phyloP scores from a whole-genome alignment of 2,797 vertebrate species.

The Malacoraja senta region DNA sequence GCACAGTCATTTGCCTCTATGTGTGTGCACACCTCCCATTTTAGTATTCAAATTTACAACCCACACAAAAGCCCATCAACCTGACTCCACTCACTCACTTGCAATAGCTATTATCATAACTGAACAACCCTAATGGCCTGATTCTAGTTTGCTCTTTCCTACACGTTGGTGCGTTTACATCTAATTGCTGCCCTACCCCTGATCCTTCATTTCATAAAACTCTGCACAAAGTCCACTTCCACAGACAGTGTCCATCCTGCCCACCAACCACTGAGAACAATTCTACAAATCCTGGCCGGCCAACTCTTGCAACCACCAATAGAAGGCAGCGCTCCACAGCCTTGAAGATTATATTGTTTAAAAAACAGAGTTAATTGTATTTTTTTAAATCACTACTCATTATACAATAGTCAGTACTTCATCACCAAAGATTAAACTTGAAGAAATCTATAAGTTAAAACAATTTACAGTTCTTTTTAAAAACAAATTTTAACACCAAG shows the following conservation, averaged over 20 bases:
- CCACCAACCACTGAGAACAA: background rate
- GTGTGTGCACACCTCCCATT: background rate
- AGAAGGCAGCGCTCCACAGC: background rate
- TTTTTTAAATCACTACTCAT: constrained; percentile 28
- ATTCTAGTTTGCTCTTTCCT: background rate
- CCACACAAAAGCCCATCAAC: background rate
- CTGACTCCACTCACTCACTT: background rate
- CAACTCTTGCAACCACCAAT: background rate
- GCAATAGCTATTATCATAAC: background rate
- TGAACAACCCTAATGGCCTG: background rate
- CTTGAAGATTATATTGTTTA: constrained; percentile 28
- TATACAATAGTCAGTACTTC: constrained; percentile 51
- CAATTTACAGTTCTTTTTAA: constrained; percentile 50
- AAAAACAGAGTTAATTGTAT: constrained; percentile 22
- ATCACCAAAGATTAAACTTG: constrained; percentile 59
- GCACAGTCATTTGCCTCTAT: background rate
- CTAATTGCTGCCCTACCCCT: background rate
- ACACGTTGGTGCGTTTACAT: background rate
- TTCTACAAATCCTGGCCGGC: background rate
- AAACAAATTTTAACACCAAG: constrained; percentile 44
- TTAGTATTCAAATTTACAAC: background rate
- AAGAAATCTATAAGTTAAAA: constrained; percentile 57
- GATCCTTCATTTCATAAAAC: background rate
- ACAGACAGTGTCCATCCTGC: background rate
- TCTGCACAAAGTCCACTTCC: constrained; percentile 7